Percentiles rank a stretch among this genome's conserved stretches.
Evolutionary conservation across 2,888 invertebrate genomes (phyloP).

Genomic region (Neoitamus cyanurus): DNA sequence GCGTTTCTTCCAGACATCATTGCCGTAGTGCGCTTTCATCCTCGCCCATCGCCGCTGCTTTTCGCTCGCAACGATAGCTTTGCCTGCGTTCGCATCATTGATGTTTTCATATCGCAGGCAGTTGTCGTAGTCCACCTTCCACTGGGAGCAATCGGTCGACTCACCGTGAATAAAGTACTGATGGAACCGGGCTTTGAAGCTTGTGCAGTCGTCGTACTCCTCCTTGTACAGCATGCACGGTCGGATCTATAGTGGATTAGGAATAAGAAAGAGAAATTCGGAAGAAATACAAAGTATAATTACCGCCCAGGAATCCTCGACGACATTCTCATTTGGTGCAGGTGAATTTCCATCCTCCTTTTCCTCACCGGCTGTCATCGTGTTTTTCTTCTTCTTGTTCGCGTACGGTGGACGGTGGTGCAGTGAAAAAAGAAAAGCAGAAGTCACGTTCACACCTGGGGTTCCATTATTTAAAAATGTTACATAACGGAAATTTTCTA

Average conservation of each 20-base stretch:
- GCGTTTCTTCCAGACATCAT: conserved; percentile 84
- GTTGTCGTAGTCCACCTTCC: conserved; percentile 82
- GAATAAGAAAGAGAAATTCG: not conserved
- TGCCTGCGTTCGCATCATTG: conserved; percentile 72
- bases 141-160: conserved; percentile 78
- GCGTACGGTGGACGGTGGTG: no score
- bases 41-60: conserved; percentile 72
- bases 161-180: conserved; percentile 87
- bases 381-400: not conserved
- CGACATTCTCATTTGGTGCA: not conserved
- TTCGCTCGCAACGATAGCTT: conserved; percentile 78
- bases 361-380: not conserved
- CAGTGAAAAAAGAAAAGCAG: no score
- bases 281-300: not conserved
- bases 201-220: conserved; percentile 84
- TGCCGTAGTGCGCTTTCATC: conserved; percentile 75
- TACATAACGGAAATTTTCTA: no score
- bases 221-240: conserved; percentile 83
- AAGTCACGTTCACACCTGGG: no score
- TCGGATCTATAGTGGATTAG: conserved; percentile 71
- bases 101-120: conserved; percentile 76
- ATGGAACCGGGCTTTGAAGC: conserved; percentile 80
- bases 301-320: conserved; percentile 61
- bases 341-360: not conserved
- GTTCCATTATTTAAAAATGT: no score